Conservation (phyloP, 2,113 vertebrate genomes). For the Marmota flaviventris region DNA sequence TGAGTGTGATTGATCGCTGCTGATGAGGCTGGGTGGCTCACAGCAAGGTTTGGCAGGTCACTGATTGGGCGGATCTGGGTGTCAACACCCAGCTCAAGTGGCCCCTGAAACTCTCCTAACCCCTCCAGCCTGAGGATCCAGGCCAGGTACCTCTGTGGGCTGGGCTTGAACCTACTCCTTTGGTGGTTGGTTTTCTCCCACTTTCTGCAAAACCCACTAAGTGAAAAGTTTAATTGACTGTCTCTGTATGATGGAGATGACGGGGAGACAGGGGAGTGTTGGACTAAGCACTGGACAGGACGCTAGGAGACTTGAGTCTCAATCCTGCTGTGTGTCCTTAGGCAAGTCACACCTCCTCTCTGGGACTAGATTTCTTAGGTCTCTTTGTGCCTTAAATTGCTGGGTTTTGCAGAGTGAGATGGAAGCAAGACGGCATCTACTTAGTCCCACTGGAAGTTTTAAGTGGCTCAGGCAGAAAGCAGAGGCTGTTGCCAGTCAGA, state of each 20-base stretch:
- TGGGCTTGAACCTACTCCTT: not conserved
- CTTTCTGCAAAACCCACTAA: not conserved
- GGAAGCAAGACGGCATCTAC: not conserved
- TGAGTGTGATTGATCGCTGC: slow-evolving; percentile 74
- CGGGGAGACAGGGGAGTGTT: not conserved
- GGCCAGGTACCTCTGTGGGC: not conserved
- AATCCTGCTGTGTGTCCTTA: not conserved
- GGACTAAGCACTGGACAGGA: not conserved
- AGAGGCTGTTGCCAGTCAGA: not conserved
- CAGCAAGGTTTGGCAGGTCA: slow-evolving; percentile 65
- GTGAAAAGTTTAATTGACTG: not conserved
- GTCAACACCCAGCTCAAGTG: slow-evolving; percentile 66
- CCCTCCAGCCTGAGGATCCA: not conserved
- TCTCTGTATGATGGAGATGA: not conserved
- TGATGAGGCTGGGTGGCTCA: slow-evolving; percentile 67
- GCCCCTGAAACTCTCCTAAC: slow-evolving; percentile 49
- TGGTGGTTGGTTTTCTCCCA: slow-evolving; percentile 8
- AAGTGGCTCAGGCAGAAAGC: slow-evolving; percentile 6
- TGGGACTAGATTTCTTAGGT: slow-evolving; percentile 2
- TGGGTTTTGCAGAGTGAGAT: not conserved
- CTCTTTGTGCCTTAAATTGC: not conserved
- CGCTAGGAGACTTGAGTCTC: not conserved
- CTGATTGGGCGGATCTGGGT: slow-evolving; percentile 65
- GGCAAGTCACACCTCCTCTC: not conserved
- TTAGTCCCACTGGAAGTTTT: not conserved